These are phyloP conservation scores for Xenotilapia leptura DNA, from an alignment of 2,113 vertebrate species.

Conservation along the genomic window DNA sequence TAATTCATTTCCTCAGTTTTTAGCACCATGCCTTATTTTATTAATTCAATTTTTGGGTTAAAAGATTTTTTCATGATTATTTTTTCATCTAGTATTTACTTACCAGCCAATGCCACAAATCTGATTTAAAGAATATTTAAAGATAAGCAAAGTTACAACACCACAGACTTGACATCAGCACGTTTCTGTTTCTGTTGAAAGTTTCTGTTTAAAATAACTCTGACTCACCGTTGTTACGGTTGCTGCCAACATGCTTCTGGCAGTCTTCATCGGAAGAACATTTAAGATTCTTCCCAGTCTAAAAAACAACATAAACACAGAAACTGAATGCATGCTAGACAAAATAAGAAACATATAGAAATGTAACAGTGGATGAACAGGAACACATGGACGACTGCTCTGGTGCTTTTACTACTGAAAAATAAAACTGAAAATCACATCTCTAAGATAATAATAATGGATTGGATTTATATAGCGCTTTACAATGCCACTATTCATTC, in stretches of 20 bases:
- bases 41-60: background rate
- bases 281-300: background rate
- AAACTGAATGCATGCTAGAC: background rate
- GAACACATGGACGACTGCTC: background rate
- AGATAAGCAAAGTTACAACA: background rate
- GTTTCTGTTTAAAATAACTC: background rate
- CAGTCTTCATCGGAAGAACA: conserved; percentile 52
- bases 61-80: background rate
- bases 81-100: background rate
- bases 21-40: background rate
- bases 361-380: background rate
- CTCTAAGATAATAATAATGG: background rate
- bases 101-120: background rate
- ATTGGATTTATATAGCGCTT: no score
- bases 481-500: no score
- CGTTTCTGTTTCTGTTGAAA: background rate
- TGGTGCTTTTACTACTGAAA: background rate
- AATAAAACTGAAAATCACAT: background rate
- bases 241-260: background rate
- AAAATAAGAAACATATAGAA: background rate
- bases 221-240: conserved; percentile 53
- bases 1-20: background rate
- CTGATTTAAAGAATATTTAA: background rate
- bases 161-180: background rate
- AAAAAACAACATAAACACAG: conserved; percentile 6